phyloP scores from a whole-genome alignment of 2,113 vertebrate species.

The Phycodurus eques region DNA sequence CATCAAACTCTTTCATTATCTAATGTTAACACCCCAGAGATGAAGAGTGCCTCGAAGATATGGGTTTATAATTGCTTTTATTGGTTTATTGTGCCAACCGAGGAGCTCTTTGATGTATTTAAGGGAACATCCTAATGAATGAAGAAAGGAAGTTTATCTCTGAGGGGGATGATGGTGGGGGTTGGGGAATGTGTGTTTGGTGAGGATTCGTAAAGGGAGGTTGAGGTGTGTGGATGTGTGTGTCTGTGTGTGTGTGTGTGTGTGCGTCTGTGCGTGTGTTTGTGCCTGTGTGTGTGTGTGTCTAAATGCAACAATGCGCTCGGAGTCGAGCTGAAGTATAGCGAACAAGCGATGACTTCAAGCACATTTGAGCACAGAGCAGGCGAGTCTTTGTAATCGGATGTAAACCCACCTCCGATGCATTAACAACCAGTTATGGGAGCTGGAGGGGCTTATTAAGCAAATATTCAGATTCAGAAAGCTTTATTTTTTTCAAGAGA shows the following conservation, averaged over 20 bases:
- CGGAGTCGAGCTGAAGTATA: constrained; percentile 52
- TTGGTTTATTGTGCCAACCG: constrained; percentile 71
- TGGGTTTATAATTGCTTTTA: constrained; percentile 71
- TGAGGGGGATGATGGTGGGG: constrained; percentile 39
- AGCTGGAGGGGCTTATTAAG: constrained; percentile 59
- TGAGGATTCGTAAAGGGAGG: constrained; percentile 1
- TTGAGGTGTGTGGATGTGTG: neutral
- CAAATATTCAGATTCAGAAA: constrained; percentile 49
- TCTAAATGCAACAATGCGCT: constrained; percentile 60
- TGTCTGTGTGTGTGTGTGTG: neutral
- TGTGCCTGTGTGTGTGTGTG: too few species aligned
- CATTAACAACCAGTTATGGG: constrained; percentile 57
- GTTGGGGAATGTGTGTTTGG: constrained; percentile 15
- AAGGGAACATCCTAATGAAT: constrained; percentile 74
- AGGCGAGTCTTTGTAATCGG: constrained; percentile 52
- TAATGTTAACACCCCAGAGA: constrained; percentile 65
- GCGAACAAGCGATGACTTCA: constrained; percentile 71
- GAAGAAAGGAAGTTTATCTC: constrained; percentile 66
- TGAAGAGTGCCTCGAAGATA: constrained; percentile 54
- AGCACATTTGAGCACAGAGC: constrained; percentile 61
- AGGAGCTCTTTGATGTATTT: constrained; percentile 74
- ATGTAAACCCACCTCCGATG: constrained; percentile 65
- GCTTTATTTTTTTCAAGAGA: constrained; percentile 31
- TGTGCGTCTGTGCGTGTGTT: neutral
- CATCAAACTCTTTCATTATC: constrained; percentile 71